Percentiles rank a stretch among this genome's conserved stretches.
Evolutionary conservation across 37 sponge, comb jelly and placozoan species (phyloP).

Genomic region (Corticium candelabrum): DNA sequence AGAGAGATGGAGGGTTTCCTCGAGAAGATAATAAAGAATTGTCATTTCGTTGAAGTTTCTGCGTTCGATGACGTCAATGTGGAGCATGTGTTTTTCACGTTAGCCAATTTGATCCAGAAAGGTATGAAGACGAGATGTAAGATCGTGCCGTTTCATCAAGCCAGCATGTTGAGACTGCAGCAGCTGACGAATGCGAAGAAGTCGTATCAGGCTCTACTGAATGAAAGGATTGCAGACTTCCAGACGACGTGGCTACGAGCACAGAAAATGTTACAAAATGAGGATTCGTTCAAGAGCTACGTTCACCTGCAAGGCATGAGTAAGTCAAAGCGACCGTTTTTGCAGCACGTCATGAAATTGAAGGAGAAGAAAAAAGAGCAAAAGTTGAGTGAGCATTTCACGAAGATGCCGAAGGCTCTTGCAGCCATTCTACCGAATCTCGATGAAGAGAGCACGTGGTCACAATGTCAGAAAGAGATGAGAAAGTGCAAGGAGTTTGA

Average conservation of each 20-base stretch:
- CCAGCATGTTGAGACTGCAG: slow-evolving; percentile 14
- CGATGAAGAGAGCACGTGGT: slow-evolving; percentile 7
- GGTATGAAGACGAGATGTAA: slow-evolving; percentile 21
- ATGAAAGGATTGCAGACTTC: slow-evolving; percentile 26
- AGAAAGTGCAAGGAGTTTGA: slow-evolving; percentile 5
- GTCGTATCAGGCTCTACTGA: slow-evolving; percentile 23
- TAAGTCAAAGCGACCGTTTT: slow-evolving; percentile 13
- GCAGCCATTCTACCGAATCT: slow-evolving; percentile 11
- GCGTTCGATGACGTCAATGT: slow-evolving; percentile 51
- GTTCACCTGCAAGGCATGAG: slow-evolving; percentile 21
- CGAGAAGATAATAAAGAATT: slow-evolving; percentile 16
- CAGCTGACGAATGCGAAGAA: slow-evolving; percentile 10
- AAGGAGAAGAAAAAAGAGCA: slow-evolving; percentile 12
- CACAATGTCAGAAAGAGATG: not conserved
- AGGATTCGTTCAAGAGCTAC: slow-evolving; percentile 18
- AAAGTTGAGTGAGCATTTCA: slow-evolving; percentile 9
- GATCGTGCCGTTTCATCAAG: slow-evolving; percentile 19
- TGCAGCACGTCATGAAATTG: slow-evolving; percentile 20
- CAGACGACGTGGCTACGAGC: not conserved
- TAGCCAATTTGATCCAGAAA: slow-evolving; percentile 25
- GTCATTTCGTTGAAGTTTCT: slow-evolving; percentile 44
- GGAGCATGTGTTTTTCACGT: slow-evolving; percentile 27
- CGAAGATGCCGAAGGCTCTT: slow-evolving; percentile 15
- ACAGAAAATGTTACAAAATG: not conserved
- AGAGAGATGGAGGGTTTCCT: slow-evolving; percentile 17